phyloP scores from a whole-genome alignment of 2,888 invertebrate genomes.

The Andrena hattorfiana region DNA sequence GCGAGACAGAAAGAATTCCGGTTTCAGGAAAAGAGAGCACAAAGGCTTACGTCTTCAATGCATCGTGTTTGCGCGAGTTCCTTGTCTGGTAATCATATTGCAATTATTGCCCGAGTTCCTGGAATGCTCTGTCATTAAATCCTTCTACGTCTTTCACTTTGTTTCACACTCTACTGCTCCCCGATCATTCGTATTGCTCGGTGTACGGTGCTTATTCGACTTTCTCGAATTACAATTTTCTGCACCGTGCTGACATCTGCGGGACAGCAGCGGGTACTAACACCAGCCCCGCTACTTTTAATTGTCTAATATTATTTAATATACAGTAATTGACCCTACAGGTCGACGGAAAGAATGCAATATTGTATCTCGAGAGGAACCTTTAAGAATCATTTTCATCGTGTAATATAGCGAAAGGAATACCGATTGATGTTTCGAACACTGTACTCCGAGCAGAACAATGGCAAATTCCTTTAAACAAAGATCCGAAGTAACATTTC shows the following conservation, averaged over 20 bases:
- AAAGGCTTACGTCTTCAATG: slow-evolving; percentile 9
- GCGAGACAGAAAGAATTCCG: not conserved
- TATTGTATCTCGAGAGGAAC: no score
- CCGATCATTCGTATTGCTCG: slow-evolving; percentile 40
- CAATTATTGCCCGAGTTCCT: slow-evolving; percentile 32
- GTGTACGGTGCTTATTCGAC: slow-evolving; percentile 62
- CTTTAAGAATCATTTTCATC: no score
- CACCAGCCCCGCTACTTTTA: slow-evolving; percentile 10
- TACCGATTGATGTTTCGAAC: not conserved
- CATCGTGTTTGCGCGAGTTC: not conserved
- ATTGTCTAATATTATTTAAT: not conserved
- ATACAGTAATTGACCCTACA: not conserved
- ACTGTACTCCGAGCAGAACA: not conserved
- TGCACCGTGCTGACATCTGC: slow-evolving; percentile 38
- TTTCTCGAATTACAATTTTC: slow-evolving; percentile 53
- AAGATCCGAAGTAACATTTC: not conserved
- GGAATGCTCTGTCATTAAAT: slow-evolving; percentile 31
- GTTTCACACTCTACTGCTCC: slow-evolving; percentile 35
- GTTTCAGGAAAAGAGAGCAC: not conserved
- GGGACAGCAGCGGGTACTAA: not conserved
- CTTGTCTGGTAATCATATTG: not conserved
- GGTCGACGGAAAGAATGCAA: no score
- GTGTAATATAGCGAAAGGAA: not conserved
- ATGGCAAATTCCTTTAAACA: not conserved
- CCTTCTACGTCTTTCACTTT: slow-evolving; percentile 26